Conservation (phyloP, 2,888 invertebrate genomes). For the Nesidiocoris tenuis region DNA sequence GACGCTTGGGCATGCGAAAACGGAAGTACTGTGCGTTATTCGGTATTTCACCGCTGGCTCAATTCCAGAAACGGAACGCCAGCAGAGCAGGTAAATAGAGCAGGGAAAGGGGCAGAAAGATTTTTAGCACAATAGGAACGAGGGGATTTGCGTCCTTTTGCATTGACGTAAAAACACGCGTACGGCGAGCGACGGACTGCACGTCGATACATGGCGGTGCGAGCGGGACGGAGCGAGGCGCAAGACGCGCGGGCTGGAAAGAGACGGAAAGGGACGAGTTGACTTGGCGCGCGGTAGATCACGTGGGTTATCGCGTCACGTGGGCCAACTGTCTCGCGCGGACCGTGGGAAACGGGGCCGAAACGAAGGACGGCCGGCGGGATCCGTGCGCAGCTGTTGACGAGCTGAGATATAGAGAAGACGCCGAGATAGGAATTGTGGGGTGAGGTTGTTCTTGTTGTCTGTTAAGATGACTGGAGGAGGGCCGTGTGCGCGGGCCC, state of each 20-base stretch:
- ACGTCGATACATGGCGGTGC: neutral
- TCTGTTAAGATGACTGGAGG: neutral
- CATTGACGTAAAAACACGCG: neutral
- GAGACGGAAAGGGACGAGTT: neutral
- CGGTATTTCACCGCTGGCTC: too few species aligned
- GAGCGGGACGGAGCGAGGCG: neutral
- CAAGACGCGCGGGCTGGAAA: neutral
- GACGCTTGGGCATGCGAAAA: too few species aligned
- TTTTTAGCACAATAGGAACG: neutral
- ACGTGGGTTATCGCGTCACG: conserved; percentile 36
- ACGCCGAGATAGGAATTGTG: neutral
- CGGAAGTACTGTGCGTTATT: too few species aligned
- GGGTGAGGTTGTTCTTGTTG: neutral
- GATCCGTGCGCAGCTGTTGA: neutral
- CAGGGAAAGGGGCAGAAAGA: too few species aligned
- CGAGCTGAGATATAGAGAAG: neutral
- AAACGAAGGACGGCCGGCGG: conserved; percentile 9
- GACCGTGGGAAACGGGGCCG: conserved; percentile 36
- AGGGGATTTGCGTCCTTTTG: neutral
- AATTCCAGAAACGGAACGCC: too few species aligned
- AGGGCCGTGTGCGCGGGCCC: neutral
- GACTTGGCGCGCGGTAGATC: conserved; percentile 22
- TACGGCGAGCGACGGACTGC: neutral
- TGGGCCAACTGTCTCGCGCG: conserved; percentile 39
- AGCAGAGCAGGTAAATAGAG: too few species aligned